Conservation (phyloP, 2,113 vertebrate genomes). For the Prunella himalayana region DNA sequence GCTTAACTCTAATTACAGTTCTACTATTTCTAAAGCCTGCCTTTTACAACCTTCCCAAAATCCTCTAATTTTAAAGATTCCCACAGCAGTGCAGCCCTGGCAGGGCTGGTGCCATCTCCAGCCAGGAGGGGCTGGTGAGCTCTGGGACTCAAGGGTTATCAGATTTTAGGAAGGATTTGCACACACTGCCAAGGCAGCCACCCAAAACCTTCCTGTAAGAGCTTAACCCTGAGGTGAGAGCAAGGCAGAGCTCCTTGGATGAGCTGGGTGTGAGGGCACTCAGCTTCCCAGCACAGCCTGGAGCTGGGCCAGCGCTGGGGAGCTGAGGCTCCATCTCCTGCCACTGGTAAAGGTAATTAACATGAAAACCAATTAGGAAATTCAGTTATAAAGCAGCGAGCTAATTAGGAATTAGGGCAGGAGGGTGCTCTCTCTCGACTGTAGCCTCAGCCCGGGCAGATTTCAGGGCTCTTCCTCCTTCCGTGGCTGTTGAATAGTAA, state of each 20-base stretch:
- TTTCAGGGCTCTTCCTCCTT: background rate
- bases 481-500: background rate
- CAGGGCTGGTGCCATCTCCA: background rate
- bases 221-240: background rate
- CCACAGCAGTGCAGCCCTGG: background rate
- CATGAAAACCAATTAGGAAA: background rate
- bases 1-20: background rate
- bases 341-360: background rate
- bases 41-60: background rate
- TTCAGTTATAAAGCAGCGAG: background rate
- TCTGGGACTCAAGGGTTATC: fast-evolving
- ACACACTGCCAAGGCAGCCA: background rate
- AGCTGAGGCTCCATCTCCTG: background rate
- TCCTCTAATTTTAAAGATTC: background rate
- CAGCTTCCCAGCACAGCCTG: background rate
- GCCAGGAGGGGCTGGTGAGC: background rate
- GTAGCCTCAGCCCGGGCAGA: background rate
- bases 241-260: background rate
- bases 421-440: background rate
- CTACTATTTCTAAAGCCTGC: background rate
- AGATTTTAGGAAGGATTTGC: background rate
- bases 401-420: background rate
- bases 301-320: background rate
- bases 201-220: background rate
- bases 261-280: background rate